Percentiles rank a stretch among this genome's conserved stretches.
These are phyloP conservation scores for Ophraella communa DNA, from an alignment of 2,888 invertebrate species.

Conservation along the genomic window DNA sequence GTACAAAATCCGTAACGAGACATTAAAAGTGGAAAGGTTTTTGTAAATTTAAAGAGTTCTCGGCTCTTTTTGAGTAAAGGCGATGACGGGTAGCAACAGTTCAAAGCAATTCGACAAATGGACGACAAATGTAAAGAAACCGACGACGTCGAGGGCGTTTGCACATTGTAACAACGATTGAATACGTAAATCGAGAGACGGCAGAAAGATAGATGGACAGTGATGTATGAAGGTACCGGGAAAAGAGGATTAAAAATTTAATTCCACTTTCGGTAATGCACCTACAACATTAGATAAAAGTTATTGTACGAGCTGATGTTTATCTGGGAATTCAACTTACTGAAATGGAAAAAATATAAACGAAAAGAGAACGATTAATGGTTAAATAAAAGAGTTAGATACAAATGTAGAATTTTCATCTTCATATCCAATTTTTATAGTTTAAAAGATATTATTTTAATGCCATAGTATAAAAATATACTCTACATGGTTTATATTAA, in stretches of 20 bases:
- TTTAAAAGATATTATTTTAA: no score
- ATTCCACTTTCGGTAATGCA: constrained; percentile 7
- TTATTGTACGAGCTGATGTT: background rate
- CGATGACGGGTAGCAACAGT: constrained; percentile 7
- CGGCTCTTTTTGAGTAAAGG: constrained; percentile 21
- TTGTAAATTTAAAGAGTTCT: constrained; percentile 37
- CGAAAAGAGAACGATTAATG: no score
- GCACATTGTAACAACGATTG: constrained; percentile 45
- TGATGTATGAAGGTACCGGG: constrained; percentile 42
- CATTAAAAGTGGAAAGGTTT: constrained; percentile 20
- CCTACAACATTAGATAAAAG: background rate
- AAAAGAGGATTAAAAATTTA: constrained; percentile 30
- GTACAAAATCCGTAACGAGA: background rate
- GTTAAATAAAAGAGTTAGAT: no score
- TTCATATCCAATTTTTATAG: no score
- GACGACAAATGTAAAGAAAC: constrained; percentile 33
- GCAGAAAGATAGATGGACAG: constrained; percentile 42
- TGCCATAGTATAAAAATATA: no score
- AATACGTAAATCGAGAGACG: constrained; percentile 42
- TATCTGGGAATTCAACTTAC: no score
- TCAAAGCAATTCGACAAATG: constrained; percentile 45
- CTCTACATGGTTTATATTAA: no score
- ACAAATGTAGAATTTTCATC: no score
- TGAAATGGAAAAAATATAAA: no score
- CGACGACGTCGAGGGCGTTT: background rate